Evolutionary conservation across 1,140 invertebrate genomes (phyloP), one percentile per base, ranked within the genome.

Genomic region (Euura lappo): DNA sequence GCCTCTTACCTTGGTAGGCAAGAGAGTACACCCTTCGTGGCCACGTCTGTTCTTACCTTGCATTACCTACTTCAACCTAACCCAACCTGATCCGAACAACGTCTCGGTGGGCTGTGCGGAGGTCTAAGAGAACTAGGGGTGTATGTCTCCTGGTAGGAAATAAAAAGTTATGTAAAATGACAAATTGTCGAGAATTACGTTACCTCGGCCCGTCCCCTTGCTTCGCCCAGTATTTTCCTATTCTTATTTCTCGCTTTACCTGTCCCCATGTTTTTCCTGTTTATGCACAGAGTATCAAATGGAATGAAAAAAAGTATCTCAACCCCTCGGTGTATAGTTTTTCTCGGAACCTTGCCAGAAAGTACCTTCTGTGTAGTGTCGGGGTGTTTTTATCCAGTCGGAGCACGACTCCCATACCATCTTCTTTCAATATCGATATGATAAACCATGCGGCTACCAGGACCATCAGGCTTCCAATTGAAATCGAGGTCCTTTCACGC

Each of bases 141-240:
- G 28, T 28, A 60, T 60, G 13, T 60, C 51, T 60, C 10, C 51
- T 60, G 3, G 51, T 6, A 47, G 77, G 81, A 82, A 83, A 79
- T 78, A 80, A 79, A 76, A 77, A 79, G 71, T 77, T 73, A 68
- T 10, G 74, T 45, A 42, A 77, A 75, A 81, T 83, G 81, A 83
- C 81, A 81, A 83, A 82, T 83, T 79, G 77, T 74, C 72, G 13
- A 46, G 75, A 79, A 81, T 82, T 81, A 80, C 74, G 74, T 80
- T 77, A 76, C 76, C 28, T 44, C 3, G 28, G 51, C 13, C 10
- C 51, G 28, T 44, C 28, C 8, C 67, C 67, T 10, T 28, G 11
- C 42, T 11, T 44, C 67, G 3, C 10, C 28, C 11, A 11, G 4
- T 44, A 68, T 42, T 28, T 68, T 2, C 47, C 11, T n/a, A 8